These are phyloP conservation scores for Linyphia triangularis DNA, from an alignment of 2,888 invertebrate species.

Conservation along the genomic window DNA sequence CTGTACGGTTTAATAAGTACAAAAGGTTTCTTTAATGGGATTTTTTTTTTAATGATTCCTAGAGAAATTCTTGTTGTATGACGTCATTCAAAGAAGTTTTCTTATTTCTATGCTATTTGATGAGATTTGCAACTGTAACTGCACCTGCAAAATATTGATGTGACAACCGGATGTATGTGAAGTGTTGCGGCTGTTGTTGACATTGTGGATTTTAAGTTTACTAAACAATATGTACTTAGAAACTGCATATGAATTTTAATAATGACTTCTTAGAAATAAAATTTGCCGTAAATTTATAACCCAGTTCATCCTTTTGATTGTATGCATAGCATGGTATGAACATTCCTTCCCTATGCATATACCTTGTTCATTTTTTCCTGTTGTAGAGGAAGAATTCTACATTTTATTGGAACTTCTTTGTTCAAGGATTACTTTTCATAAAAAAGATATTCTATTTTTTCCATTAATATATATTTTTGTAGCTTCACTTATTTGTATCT, in stretches of 20 bases:
- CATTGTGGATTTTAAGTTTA: constrained; percentile 32
- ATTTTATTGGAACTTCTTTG: neutral
- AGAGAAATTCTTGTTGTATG: no score
- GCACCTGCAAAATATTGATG: constrained; percentile 50
- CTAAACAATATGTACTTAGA: constrained; percentile 22
- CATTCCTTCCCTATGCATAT: neutral
- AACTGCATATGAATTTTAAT: neutral
- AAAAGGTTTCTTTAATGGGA: no score
- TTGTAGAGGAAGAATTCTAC: neutral
- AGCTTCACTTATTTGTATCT: neutral
- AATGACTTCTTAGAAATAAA: constrained; percentile 26
- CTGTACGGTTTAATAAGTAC: no score
- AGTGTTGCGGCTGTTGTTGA: constrained; percentile 71
- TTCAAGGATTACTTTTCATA: no score
- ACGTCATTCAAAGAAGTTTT: no score
- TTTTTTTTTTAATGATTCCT: no score
- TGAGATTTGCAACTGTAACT: neutral
- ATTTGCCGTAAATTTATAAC: neutral
- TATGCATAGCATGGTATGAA: constrained; percentile 50
- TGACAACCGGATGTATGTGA: constrained; percentile 71
- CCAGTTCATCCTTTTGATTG: neutral
- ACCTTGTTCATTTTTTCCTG: neutral
- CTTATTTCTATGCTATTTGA: no score
- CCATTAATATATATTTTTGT: neutral
- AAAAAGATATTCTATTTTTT: neutral